phyloP scores from a whole-genome alignment of 2,888 invertebrate genomes.

The Leptopilina myrica region DNA sequence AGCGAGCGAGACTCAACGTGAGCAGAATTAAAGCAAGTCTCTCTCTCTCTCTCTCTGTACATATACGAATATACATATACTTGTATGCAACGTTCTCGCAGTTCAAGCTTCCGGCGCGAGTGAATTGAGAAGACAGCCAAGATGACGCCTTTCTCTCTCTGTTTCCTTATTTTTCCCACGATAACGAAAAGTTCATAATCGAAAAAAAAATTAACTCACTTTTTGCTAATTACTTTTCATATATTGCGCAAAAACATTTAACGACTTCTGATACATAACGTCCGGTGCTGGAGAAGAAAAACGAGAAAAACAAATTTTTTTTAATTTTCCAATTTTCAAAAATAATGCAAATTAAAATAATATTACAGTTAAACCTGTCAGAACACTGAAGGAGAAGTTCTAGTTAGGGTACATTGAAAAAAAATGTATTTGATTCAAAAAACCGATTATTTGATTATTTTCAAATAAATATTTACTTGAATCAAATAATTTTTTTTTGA shows the following conservation, averaged over 20 bases:
- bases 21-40: slow-evolving; percentile 20
- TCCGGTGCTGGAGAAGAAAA: no score
- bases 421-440: no score
- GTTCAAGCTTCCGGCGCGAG: slow-evolving; percentile 30
- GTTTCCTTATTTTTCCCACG: slow-evolving; percentile 21
- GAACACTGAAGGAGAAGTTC: no score
- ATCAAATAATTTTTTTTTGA: no score
- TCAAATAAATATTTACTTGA: no score
- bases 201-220: slow-evolving; percentile 19
- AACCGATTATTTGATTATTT: no score
- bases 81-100: background rate
- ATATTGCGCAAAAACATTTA: background rate
- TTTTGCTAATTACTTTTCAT: slow-evolving; percentile 20
- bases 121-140: slow-evolving; percentile 34
- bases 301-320: no score
- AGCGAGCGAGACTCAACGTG: slow-evolving; percentile 22
- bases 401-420: no score
- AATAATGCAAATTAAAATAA: no score
- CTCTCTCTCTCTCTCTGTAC: no score
- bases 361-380: no score
- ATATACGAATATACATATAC: background rate
- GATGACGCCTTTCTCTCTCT: slow-evolving; percentile 30
- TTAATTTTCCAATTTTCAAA: no score
- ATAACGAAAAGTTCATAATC: slow-evolving; percentile 13
- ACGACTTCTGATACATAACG: background rate